These are phyloP conservation scores for Chrysomallon squamiferum DNA, from an alignment of 1,140 invertebrate species.

Conservation along the genomic window DNA sequence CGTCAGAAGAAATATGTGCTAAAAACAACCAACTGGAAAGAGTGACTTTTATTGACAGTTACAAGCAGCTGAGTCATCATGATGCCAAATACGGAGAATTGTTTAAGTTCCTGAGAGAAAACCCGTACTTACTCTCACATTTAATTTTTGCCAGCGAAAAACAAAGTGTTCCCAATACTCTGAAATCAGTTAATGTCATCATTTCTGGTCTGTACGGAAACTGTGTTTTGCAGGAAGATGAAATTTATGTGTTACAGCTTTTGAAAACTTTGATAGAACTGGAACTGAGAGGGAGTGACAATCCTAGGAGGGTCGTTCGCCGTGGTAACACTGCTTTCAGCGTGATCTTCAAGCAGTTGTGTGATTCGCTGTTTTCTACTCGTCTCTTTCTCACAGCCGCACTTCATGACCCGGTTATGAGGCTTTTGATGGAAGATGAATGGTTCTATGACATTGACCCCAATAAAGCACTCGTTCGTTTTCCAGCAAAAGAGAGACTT, in stretches of 20 bases:
- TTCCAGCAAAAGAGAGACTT: slow-evolving; percentile 73
- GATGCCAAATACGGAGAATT: slow-evolving; percentile 82
- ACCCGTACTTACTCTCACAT: slow-evolving; percentile 80
- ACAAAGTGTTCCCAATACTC: slow-evolving; percentile 62
- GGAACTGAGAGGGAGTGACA: slow-evolving; percentile 70
- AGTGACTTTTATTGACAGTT: slow-evolving; percentile 85
- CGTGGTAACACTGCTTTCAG: slow-evolving; percentile 88
- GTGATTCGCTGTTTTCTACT: slow-evolving; percentile 88
- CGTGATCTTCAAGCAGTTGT: slow-evolving; percentile 86
- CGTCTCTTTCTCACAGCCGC: slow-evolving; percentile 93
- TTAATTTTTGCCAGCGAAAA: slow-evolving; percentile 82
- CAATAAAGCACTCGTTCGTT: slow-evolving; percentile 81
- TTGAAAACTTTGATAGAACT: slow-evolving; percentile 79
- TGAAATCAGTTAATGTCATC: slow-evolving; percentile 67
- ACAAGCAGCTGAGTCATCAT: slow-evolving; percentile 75
- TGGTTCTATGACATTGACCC: slow-evolving; percentile 92
- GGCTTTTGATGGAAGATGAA: slow-evolving; percentile 91
- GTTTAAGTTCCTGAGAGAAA: slow-evolving; percentile 75
- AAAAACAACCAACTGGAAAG: slow-evolving; percentile 79
- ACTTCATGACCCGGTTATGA: slow-evolving; percentile 88
- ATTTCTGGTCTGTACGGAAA: slow-evolving; percentile 85
- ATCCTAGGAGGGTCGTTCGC: slow-evolving; percentile 82
- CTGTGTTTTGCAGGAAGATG: slow-evolving; percentile 82
- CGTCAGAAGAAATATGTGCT: slow-evolving; percentile 41
- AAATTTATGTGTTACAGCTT: slow-evolving; percentile 78